These are phyloP conservation scores for Mesitornis unicolor DNA, from an alignment of 2,113 vertebrate genomes.

Conservation along the genomic window DNA sequence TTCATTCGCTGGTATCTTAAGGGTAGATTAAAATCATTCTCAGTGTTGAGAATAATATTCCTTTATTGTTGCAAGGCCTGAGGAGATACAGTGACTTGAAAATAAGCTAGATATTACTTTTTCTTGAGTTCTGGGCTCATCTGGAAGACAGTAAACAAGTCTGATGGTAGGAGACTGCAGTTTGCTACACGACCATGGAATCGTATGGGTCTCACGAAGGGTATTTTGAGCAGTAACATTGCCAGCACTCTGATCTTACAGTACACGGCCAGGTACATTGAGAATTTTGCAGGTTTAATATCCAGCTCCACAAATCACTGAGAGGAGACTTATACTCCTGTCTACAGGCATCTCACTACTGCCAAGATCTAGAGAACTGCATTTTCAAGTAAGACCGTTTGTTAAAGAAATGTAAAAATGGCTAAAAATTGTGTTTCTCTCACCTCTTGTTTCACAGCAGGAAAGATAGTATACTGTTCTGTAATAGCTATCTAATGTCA, in stretches of 20 bases:
- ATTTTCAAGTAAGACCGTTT: background rate
- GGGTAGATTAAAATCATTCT: conserved; percentile 12
- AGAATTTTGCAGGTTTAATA: background rate
- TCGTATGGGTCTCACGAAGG: fast-evolving
- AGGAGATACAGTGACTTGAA: background rate
- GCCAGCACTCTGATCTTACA: background rate
- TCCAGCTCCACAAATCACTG: background rate
- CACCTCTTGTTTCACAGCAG: background rate
- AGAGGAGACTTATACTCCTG: background rate
- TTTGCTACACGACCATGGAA: background rate
- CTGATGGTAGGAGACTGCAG: background rate
- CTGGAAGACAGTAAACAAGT: background rate
- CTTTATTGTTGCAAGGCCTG: background rate
- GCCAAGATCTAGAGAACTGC: background rate
- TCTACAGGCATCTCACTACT: background rate
- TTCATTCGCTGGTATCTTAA: background rate
- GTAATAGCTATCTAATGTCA: background rate
- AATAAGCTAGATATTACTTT: conserved; percentile 27
- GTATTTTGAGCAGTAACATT: background rate
- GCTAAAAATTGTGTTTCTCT: background rate
- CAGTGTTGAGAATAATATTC: background rate
- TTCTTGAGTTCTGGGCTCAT: background rate
- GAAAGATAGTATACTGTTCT: background rate
- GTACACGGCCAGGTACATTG: background rate
- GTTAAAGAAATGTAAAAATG: background rate